A percentile compares a stretch with the other conserved stretches of the same genome.
Evolutionary conservation across 2,113 vertebrate genomes (phyloP).

Genomic region (Tetraodon nigroviridis): DNA sequence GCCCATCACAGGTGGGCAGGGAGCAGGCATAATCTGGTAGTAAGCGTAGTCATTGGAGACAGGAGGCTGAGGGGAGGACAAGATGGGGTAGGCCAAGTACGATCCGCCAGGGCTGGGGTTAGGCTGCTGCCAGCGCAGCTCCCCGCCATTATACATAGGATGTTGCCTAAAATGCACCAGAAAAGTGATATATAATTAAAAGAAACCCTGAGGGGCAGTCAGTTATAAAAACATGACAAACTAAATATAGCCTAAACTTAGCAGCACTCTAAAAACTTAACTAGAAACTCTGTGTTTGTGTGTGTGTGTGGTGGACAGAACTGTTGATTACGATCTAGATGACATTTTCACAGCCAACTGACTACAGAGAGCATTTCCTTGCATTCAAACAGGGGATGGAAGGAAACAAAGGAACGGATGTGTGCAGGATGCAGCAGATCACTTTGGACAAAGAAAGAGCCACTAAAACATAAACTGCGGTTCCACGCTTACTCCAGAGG

Average conservation of each 20-base stretch:
- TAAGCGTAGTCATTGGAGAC: slow-evolving; percentile 93
- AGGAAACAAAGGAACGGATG: slow-evolving; percentile 64
- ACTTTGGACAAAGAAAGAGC: slow-evolving; percentile 50
- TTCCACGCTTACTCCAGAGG: slow-evolving; percentile 28
- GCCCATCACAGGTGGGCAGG: slow-evolving; percentile 94
- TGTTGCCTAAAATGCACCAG: slow-evolving; percentile 78
- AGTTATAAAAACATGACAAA: neutral
- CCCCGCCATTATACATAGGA: slow-evolving; percentile 87
- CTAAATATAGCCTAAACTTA: neutral
- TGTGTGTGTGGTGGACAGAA: slow-evolving; percentile 21
- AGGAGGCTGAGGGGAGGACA: slow-evolving; percentile 88
- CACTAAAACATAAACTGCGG: slow-evolving; percentile 41
- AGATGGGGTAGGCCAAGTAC: slow-evolving; percentile 92
- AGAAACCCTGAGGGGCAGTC: neutral
- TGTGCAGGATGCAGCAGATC: slow-evolving; percentile 55
- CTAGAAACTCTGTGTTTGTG: neutral
- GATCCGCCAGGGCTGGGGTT: slow-evolving; percentile 84
- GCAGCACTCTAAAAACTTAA: no score
- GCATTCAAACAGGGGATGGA: slow-evolving; percentile 68
- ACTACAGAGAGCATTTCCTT: slow-evolving; percentile 68
- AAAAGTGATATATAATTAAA: neutral
- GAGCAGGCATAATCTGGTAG: slow-evolving; percentile 92
- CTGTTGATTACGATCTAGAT: slow-evolving; percentile 56
- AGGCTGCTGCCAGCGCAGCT: slow-evolving; percentile 94
- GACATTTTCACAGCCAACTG: slow-evolving; percentile 56